Evolutionary conservation across 2,888 invertebrate species (phyloP).

Genomic region (Reticulitermes lucifugus): DNA sequence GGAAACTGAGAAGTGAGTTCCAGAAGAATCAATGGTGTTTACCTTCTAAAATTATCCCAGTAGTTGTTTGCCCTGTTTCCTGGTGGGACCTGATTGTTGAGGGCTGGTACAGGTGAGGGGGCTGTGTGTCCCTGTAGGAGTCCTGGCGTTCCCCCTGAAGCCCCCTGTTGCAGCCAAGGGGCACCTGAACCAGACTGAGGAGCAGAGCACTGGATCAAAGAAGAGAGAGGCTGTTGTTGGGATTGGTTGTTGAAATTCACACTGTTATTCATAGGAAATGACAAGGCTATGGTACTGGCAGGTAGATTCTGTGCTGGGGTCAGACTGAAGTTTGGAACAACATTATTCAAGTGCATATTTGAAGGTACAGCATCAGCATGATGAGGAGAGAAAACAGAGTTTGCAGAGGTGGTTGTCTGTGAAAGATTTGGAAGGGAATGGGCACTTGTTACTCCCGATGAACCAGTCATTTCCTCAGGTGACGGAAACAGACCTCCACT

Average conservation of each 20-base stretch:
- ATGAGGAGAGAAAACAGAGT: slow-evolving; percentile 30
- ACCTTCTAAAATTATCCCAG: slow-evolving; percentile 95
- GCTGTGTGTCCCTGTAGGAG: slow-evolving; percentile 25
- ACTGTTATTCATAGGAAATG: slow-evolving; percentile 33
- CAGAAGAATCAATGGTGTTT: slow-evolving; percentile 58
- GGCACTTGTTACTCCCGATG: slow-evolving; percentile 50
- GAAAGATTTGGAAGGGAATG: slow-evolving; percentile 60
- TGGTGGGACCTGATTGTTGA: slow-evolving; percentile 92
- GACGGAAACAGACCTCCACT: slow-evolving; percentile 42
- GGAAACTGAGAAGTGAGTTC: background rate
- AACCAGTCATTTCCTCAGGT: slow-evolving; percentile 31
- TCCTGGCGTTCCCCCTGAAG: slow-evolving; percentile 35
- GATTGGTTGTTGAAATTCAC: slow-evolving; percentile 38
- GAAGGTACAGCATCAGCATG: slow-evolving; percentile 1
- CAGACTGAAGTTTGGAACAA: slow-evolving; percentile 13
- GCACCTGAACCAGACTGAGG: slow-evolving; percentile 44
- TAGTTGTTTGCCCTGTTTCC: slow-evolving; percentile 93
- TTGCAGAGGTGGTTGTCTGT: slow-evolving; percentile 28
- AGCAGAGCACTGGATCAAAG: slow-evolving; percentile 42
- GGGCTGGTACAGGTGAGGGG: slow-evolving; percentile 63
- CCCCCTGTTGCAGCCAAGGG: slow-evolving; percentile 45
- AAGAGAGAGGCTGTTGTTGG: slow-evolving; percentile 45
- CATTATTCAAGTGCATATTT: slow-evolving; percentile 17
- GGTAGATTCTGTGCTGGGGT: background rate
- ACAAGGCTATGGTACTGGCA: slow-evolving; percentile 15